Base-by-base conservation (phyloP, 1,140 invertebrate genomes). In the Sipha flava region DNA sequence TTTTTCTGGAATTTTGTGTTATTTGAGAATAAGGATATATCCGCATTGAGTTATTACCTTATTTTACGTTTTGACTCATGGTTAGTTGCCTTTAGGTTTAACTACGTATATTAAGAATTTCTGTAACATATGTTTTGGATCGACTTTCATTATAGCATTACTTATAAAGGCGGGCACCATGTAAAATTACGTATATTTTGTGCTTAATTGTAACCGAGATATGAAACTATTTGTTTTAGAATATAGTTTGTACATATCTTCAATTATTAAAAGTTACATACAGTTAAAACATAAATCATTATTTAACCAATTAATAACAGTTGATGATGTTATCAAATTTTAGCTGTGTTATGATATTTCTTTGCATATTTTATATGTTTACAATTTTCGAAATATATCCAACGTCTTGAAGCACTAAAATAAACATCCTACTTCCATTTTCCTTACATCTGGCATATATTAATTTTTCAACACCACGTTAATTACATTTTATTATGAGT, bases 1-100 rank as follows among this genome's bases (percentile, higher is more conserved):
- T 18, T 66, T 73, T 73, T 52, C 47, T 4, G 49, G 10, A 75
- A 73, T 23, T 75, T 23, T 9, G 31, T 75, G 49, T 52, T 75
- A 75, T 75, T 75, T 57, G 72, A 75, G 45, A 75, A 52, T 47
- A 31, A 34, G 72, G 49, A 31, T 75, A 70, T 45, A n/a, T 31
- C 2, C 0, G 12, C 21, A 12, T 12, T 75, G 52, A 75, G 18
- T 75, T 75, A 75, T 54, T 75, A 75, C 72, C 31, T 57, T 75
- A 31, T 34, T 75, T 52, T 57, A 34, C 31, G n/a, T 49, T 75
- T 37, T 57, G 18, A 34, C 49, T 57, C 31, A 57, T 54, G 72
- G n/a, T 54, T 75, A 18, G 12, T 37, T 75, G 31, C 10, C n/a
- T 52, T 75, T 23, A 75, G 72, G 29, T 34, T 66, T 26, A 66